Evolutionary conservation across 2,888 invertebrate species (phyloP), one percentile per base, ranked within the genome.

Genomic region (Dryococelus australis): DNA sequence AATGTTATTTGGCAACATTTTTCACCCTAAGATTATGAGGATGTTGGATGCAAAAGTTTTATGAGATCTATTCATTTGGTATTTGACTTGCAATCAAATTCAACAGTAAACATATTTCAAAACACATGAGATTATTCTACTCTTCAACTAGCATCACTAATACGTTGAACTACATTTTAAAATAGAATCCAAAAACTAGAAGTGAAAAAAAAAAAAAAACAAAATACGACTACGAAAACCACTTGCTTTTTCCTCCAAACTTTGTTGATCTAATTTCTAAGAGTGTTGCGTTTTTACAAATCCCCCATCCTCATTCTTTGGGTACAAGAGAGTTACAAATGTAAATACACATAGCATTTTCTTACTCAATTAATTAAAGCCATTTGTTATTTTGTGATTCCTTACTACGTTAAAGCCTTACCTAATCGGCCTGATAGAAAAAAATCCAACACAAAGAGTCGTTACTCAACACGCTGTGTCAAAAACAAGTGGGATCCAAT

Each of bases 1-100:
- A 91, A 91, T 92, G 93, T 93, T 93, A 93, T 93, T 93, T 93
- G 93, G 93, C 93, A 93, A 93, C 92, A 92, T 86, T 87, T 88
- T 84, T 85, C 80, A 53, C 65, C 84, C 80, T 85, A 85, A 26
- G 51, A 85, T 65, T n/a, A 43, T 35, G 83, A 43, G 83, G 83
- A 43, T 28, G 83, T 28, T 28, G 83, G 83, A 26, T 83, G 43
- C 8, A 65, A 65, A 65, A 65, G 8, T 24, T 65, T 65, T 9
- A 65, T 65, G 65, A 65, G 65, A 65, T 65, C 65, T 65, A 65
- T 65, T 65, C 65, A 65, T 65, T 65, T 65, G 65, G 65, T 65
- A 65, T 65, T 65, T 65, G 65, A 10, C n/a, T 65, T 65, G 20
- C 65, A 65, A 65, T 65, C 65, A 65, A n/a, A 65, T 65, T 65